These are phyloP conservation scores for Drosophila demipolita DNA, from an alignment of 2,888 invertebrate species.

Conservation along the genomic window DNA sequence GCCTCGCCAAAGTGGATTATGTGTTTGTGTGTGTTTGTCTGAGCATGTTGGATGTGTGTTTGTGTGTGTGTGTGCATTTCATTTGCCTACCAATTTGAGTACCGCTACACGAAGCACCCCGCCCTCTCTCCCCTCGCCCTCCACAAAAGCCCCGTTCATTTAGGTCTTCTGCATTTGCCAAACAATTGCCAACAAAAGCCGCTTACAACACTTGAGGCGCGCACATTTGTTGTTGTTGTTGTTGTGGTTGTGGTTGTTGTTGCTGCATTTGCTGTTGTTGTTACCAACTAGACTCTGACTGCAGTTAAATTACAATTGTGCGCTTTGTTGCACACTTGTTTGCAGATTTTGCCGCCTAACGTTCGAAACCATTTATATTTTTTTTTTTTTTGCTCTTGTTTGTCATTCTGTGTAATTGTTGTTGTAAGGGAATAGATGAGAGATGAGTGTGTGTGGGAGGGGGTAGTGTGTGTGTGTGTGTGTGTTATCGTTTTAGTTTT, in stretches of 20 bases:
- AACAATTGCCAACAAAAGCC: constrained; percentile 79
- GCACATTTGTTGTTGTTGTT: constrained; percentile 53
- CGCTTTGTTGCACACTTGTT: constrained; percentile 77
- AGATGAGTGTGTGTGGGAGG: not conserved
- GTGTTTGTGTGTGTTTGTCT: constrained; percentile 24
- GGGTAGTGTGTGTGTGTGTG: not conserved
- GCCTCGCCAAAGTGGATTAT: constrained; percentile 70
- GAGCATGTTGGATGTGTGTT: constrained; percentile 13
- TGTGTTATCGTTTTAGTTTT: not conserved
- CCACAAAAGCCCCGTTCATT: constrained; percentile 5
- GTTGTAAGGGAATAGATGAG: not conserved
- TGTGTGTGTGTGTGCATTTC: constrained; percentile 42
- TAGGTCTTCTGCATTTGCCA: constrained; percentile 45
- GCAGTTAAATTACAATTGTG: constrained; percentile 80
- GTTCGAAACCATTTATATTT: constrained; percentile 13
- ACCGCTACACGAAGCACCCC: not conserved
- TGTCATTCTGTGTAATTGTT: constrained; percentile 19
- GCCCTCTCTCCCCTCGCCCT: not conserved
- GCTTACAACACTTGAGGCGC: constrained; percentile 79
- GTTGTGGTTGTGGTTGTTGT: constrained; percentile 35
- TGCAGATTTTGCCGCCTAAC: constrained; percentile 60
- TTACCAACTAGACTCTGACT: constrained; percentile 75
- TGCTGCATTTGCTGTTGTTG: constrained; percentile 45
- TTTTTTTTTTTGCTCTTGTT: constrained; percentile 14
- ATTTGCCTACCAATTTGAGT: constrained; percentile 67